These are phyloP conservation scores for Scaptomyza caliginosa DNA, from an alignment of 2,888 invertebrate species.

Conservation along the genomic window DNA sequence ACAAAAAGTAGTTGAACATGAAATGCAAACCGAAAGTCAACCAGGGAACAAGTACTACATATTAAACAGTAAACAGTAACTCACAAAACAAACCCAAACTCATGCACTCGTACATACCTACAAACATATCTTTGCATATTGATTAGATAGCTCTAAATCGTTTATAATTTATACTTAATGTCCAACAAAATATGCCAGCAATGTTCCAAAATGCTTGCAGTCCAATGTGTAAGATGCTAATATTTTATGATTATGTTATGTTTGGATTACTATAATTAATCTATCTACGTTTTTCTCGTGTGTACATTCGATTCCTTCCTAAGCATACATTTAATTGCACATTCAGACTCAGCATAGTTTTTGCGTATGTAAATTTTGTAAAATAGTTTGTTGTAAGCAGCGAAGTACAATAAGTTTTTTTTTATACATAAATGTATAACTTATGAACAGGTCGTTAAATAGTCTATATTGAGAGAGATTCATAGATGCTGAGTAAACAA, in stretches of 20 bases:
- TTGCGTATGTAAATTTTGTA: conserved; percentile 74
- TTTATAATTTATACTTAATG: conserved; percentile 49
- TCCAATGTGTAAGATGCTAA: conserved; percentile 40
- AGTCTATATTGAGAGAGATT: conserved; percentile 60
- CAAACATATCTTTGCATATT: conserved; percentile 65
- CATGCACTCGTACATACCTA: conserved; percentile 48
- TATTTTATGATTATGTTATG: conserved; percentile 32
- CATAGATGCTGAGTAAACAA: conserved; percentile 56
- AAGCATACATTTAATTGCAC: conserved; percentile 52
- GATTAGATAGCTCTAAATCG: conserved; percentile 63
- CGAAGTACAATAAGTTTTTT: conserved; percentile 79
- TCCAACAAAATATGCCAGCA: conserved; percentile 33
- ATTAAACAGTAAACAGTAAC: conserved; percentile 34
- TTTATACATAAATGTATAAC: conserved; percentile 45
- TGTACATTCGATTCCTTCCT: conserved; percentile 61
- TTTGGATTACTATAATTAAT: conserved; percentile 40
- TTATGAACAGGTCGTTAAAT: conserved; percentile 55
- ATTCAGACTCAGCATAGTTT: conserved; percentile 52
- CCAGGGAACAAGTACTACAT: conserved; percentile 65
- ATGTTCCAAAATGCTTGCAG: conserved; percentile 48
- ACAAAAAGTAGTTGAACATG: conserved; percentile 46
- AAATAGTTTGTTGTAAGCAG: conserved; percentile 79
- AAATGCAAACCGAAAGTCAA: conserved; percentile 39
- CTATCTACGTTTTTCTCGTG: conserved; percentile 34
- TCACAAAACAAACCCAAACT: conserved; percentile 9